phyloP scores from a whole-genome alignment of 2,113 vertebrate species.

The Gallinago paraguaiae region DNA sequence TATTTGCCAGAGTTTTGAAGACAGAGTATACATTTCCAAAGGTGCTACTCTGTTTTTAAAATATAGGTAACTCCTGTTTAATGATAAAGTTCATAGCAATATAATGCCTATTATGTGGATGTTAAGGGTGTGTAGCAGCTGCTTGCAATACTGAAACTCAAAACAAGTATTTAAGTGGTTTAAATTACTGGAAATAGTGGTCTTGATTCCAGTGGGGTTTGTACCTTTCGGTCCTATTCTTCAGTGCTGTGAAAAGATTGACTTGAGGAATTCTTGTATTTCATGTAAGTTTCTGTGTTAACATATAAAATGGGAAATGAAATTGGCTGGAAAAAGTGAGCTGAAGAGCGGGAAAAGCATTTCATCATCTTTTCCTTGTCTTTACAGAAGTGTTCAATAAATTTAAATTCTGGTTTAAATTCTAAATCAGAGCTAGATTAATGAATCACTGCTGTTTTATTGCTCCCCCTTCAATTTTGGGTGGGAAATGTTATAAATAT shows the following conservation, averaged over 20 bases:
- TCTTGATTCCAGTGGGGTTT: neutral
- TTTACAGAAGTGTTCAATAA: neutral
- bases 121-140: neutral
- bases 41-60: neutral
- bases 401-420: neutral
- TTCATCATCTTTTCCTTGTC: neutral
- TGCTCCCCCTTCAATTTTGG: neutral
- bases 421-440: neutral
- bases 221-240: neutral
- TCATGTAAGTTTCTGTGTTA: neutral
- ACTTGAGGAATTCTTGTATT: neutral
- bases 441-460: neutral
- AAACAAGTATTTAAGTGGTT: neutral
- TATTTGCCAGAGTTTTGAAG: neutral
- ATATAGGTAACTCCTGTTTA: neutral
- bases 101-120: neutral
- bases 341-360: neutral
- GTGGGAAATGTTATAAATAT: neutral
- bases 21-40: neutral
- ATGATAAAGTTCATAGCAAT: neutral
- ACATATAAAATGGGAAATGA: neutral
- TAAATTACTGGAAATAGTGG: neutral
- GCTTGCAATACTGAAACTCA: neutral
- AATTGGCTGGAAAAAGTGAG: neutral
- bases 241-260: neutral